A percentile compares a stretch with the other conserved stretches of the same genome.
Conservation (phyloP, 2,888 invertebrate genomes). For the Incurvaria masculella region DNA sequence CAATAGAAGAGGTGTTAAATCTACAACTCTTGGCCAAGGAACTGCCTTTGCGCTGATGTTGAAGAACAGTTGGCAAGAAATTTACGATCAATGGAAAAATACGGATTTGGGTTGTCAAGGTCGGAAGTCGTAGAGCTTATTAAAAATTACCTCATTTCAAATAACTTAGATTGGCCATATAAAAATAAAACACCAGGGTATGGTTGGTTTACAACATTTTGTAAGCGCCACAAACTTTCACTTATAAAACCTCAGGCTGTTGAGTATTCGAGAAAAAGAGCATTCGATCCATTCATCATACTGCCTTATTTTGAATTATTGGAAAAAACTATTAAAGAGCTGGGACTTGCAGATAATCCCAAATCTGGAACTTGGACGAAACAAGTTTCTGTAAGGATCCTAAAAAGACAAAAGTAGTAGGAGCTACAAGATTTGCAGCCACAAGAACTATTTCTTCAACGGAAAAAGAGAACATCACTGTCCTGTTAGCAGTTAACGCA, state of each 20-base stretch:
- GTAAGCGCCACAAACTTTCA: slow-evolving; percentile 14
- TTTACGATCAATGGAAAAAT: neutral
- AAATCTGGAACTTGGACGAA: slow-evolving; percentile 15
- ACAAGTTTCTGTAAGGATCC: too few relatives aligned
- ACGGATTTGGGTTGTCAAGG: neutral
- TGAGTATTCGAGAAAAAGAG: slow-evolving; percentile 15
- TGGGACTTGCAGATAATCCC: neutral
- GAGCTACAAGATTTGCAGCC: slow-evolving; percentile 13
- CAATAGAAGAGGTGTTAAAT: neutral
- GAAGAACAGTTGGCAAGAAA: neutral
- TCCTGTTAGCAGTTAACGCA: slow-evolving; percentile 19
- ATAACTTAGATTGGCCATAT: slow-evolving; percentile 6
- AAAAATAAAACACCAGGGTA: slow-evolving; percentile 13
- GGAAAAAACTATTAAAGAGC: neutral
- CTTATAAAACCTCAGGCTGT: slow-evolving; percentile 16
- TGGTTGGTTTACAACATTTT: slow-evolving; percentile 12
- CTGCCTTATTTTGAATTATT: slow-evolving; percentile 13
- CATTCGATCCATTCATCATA: slow-evolving; percentile 16
- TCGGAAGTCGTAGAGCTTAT: neutral
- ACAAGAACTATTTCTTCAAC: slow-evolving; percentile 19
- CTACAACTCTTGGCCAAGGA: slow-evolving; percentile 1
- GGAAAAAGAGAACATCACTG: slow-evolving; percentile 23
- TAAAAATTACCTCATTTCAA: slow-evolving; percentile 2
- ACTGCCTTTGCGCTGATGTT: neutral
- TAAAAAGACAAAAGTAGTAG: slow-evolving; percentile 12